These are phyloP conservation scores for Sorex maritimensis DNA, from an alignment of 2,797 vertebrate genomes.

Conservation along the genomic window DNA sequence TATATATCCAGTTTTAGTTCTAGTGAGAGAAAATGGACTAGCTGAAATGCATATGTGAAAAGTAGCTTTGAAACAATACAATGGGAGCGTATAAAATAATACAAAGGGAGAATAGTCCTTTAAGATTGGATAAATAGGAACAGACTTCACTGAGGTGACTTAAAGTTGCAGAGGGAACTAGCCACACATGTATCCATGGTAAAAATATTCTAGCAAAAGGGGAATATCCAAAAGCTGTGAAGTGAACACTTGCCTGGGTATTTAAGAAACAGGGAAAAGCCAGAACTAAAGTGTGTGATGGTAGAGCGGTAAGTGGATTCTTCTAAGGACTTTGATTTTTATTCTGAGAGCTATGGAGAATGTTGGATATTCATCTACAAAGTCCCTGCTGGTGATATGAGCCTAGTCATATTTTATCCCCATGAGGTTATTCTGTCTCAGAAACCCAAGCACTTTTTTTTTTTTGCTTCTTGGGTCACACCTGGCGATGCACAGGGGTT, in stretches of 20 bases:
- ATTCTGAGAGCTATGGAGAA: not conserved
- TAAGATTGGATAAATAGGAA: not conserved
- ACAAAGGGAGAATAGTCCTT: not conserved
- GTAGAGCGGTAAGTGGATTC: not conserved
- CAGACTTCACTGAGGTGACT: not conserved
- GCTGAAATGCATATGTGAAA: not conserved
- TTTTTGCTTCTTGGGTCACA: too few species aligned
- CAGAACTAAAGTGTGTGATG: not conserved
- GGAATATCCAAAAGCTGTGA: not conserved
- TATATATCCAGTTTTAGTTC: slow-evolving; percentile 13
- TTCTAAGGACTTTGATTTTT: not conserved
- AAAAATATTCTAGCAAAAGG: not conserved
- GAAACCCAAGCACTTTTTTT: not conserved
- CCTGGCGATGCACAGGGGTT: too few species aligned
- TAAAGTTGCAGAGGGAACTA: not conserved
- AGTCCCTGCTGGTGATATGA: not conserved
- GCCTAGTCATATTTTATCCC: not conserved
- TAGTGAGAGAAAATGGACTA: not conserved
- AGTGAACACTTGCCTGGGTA: not conserved
- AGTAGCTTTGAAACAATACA: not conserved
- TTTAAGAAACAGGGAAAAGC: slow-evolving; percentile 34
- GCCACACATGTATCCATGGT: too few species aligned
- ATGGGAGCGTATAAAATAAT: not conserved
- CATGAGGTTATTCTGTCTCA: not conserved
- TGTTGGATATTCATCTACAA: not conserved